Evolutionary conservation across 2,113 vertebrate species (phyloP), one percentile per base, ranked within the genome.

Genomic region (Australoheros scitulus): DNA sequence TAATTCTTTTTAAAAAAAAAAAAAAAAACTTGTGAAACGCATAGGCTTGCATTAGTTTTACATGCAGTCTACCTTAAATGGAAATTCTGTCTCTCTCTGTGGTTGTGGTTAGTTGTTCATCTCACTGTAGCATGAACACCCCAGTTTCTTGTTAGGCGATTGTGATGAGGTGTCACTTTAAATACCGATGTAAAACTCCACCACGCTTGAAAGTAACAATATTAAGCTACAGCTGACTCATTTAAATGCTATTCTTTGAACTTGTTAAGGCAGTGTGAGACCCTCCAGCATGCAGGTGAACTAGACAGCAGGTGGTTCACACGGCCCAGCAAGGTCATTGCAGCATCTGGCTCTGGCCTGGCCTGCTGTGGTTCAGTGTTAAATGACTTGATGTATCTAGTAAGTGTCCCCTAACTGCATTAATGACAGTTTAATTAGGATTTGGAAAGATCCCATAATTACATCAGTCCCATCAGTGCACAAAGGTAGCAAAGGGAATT

Each of bases 21-120:
- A 4, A 41, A 52, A 3, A 38, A 0, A 0, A 32, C 6, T 8
- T 26, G 41, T 61, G 38, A 87, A 68, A 92, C 24, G 47, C 36
- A 61, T 24, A 29, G 20, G 43, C 14, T 72, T 56, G 61, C 32
- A 7, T 76, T 68, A 13, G 2, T 55, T 43, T 61, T 6, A 78
- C 77, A 6, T 34, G 36, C 20, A 20, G 26, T 11, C 11, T 36
- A 58, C 92, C 89, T 91, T 94, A 91, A 87, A 92, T 87, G 94
- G 93, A 89, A 81, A 86, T 81, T 52, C 24, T 81, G 18, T 56
- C 15, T 85, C 18, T 43, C 34, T 43, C 11, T 43, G 41, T 47
- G 64, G 47, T 41, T 89, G 92, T 60, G 90, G 87, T 92, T 81
- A 61, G 61, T 11, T 2, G 77, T 57, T 38, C 14, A 13, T 63